Evolutionary conservation across 1,140 invertebrate genomes (phyloP), one percentile per base, ranked within the genome.

Genomic region (Doryteuthis pealeii): DNA sequence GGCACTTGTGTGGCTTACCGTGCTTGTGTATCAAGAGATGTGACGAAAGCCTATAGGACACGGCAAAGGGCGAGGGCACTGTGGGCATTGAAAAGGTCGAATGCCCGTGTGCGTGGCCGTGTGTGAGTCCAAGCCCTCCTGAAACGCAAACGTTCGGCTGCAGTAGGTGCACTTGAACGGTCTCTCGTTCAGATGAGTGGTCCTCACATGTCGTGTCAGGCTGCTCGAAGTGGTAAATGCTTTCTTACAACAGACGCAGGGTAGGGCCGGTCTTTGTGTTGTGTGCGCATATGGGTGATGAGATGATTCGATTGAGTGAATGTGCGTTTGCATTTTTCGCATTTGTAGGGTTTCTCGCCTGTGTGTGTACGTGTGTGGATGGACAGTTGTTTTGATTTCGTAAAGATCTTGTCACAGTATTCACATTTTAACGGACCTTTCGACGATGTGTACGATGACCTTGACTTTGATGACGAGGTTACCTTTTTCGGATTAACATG

Each of bases 81-180:
- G 5, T 22, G 54, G 54, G 54, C 54, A 62, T 1, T 62, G 54
- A 62, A 62, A 62, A 18, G 54, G 22, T 26, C 40, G 43, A 65
- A 76, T 35, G 82, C 97, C 95, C 0, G 96, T 98, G 31, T 68
- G 66, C 5, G 66, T 68, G 12, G 15, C 15, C 22, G 30, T 33
- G 32, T 68, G 66, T 5, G 28, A 32, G 32, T 68, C 32, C 28
- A 68, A 33, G 30, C 32, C 22, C 22, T 33, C 66, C 28, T 31
- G 32, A 4, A 32, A 33, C 18, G 66, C 30, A 84, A 96, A 96
- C 79, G 92, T 92, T 22, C 94, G 90, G 77, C 92, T 92, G 88
- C 94, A 96, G 0, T 94, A 93, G 0, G 93, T 92, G 83, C 94
- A 96, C 81, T 72, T 73, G 33, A 68, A 76, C 8, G 74, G 74